phyloP scores from a whole-genome alignment of 2,113 vertebrate genomes.

The Phyllostomus hastatus region DNA sequence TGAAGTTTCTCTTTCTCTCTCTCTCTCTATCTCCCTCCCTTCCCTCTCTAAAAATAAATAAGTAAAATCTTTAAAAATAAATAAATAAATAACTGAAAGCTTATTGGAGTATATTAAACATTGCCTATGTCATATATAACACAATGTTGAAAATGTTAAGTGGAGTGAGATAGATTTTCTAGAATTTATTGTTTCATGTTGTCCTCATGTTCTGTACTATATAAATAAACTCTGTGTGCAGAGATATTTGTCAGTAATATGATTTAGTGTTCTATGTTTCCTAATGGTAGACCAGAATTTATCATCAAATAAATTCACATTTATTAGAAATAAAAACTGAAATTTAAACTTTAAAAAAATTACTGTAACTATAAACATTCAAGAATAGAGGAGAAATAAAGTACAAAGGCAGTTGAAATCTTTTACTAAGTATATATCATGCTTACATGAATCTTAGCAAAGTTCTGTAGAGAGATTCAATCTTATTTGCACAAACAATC shows the following conservation, averaged over 20 bases:
- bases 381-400: background rate
- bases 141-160: background rate
- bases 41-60: too few relatives aligned
- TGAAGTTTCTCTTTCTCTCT: too few relatives aligned
- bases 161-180: background rate
- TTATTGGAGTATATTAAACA: background rate
- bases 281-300: background rate
- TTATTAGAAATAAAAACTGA: background rate
- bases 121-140: background rate
- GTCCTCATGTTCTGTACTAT: background rate
- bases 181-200: background rate
- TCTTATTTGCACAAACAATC: background rate
- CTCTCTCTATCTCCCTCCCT: too few relatives aligned
- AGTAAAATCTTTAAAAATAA: too few relatives aligned
- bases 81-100: slow-evolving; percentile 6
- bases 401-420: background rate
- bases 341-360: background rate
- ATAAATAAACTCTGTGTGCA: background rate
- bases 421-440: background rate
- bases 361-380: background rate
- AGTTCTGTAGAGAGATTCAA: background rate
- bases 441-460: background rate
- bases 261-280: background rate
- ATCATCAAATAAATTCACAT: background rate
- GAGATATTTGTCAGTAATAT: background rate